A percentile compares a stretch with the other conserved stretches of the same genome.
Conservation (phyloP, 2,797 vertebrate species). For the Platyrinchus mystaceus region DNA sequence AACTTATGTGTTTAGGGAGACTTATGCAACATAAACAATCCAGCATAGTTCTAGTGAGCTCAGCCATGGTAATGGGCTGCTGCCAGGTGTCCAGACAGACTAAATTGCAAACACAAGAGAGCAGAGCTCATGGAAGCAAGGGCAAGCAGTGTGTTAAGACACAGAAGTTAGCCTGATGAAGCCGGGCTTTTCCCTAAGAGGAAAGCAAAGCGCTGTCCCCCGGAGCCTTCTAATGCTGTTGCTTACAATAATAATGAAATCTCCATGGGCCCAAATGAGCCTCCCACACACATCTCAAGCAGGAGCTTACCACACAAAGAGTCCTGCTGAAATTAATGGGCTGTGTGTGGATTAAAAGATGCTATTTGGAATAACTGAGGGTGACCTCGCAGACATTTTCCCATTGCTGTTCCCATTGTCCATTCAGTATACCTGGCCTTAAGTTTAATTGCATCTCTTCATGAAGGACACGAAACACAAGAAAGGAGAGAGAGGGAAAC, state of each 20-base stretch:
- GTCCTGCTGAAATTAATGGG: conserved; percentile 6
- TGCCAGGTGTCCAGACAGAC: neutral
- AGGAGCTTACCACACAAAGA: conserved; percentile 38
- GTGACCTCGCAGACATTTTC: neutral
- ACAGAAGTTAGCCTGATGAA: neutral
- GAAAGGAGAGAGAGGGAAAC: neutral
- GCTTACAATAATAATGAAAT: conserved; percentile 45
- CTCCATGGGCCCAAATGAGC: conserved; percentile 11
- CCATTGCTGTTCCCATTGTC: neutral
- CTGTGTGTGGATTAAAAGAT: neutral
- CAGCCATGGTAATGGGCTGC: neutral
- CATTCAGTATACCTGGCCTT: neutral
- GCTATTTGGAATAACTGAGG: neutral
- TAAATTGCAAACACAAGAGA: neutral
- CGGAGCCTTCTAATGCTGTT: neutral
- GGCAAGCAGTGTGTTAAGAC: neutral
- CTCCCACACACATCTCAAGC: conserved; percentile 5
- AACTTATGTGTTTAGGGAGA: neutral
- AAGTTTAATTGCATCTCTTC: neutral
- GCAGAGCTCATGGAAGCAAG: neutral
- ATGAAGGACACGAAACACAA: neutral
- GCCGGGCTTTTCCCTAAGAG: neutral
- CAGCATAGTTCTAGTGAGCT: neutral
- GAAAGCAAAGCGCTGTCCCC: neutral
- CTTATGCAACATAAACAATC: neutral